Conservation (phyloP, 2,888 invertebrate species). For the Ochropleura leucogaster region DNA sequence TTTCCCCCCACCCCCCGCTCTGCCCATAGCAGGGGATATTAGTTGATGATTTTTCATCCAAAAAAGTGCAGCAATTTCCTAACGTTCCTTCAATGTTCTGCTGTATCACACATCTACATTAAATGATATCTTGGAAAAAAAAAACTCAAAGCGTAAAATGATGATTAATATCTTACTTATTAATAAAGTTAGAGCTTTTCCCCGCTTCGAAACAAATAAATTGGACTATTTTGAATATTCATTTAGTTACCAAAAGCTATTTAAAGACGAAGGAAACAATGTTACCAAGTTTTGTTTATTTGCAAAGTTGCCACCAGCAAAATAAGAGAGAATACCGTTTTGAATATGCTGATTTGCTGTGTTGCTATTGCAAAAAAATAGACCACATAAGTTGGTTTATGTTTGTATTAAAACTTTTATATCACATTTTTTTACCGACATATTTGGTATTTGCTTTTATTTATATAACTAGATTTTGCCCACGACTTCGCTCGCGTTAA, state of each 20-base stretch:
- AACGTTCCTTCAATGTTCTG: background rate
- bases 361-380: background rate
- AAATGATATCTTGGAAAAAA: conserved; percentile 7
- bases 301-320: conserved; percentile 19
- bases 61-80: background rate
- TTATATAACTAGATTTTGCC: too few relatives aligned
- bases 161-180: conserved; percentile 32
- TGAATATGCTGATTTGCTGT: background rate
- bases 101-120: background rate
- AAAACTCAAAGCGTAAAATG: background rate
- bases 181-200: conserved; percentile 32
- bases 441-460: too few relatives aligned
- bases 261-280: conserved; percentile 33
- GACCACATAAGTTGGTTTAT: background rate
- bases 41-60: too few relatives aligned
- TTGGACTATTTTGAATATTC: conserved; percentile 51
- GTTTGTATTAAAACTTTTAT: background rate
- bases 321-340: background rate
- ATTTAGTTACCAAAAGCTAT: conserved; percentile 44
- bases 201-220: conserved; percentile 33
- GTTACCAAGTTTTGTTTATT: conserved; percentile 48
- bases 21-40: too few relatives aligned
- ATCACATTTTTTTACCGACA: background rate
- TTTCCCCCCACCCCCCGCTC: too few relatives aligned
- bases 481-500: too few relatives aligned